phyloP scores from a whole-genome alignment of 2,797 vertebrate species.

The Steatocranus sp. region DNA sequence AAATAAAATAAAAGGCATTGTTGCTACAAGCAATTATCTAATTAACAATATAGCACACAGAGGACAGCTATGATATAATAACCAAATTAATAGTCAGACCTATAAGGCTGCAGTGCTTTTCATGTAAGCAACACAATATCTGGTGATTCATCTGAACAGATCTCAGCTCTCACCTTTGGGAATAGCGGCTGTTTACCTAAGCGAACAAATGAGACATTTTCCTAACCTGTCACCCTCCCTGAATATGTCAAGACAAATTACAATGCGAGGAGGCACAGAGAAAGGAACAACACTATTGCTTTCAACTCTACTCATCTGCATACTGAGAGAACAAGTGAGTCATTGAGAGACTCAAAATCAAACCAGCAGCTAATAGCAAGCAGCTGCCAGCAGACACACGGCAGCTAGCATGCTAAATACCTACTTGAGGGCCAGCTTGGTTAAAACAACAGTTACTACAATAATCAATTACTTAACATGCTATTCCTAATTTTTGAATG shows the following conservation, averaged over 20 bases:
- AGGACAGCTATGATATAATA: neutral
- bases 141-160: conserved; percentile 6
- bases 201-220: conserved; percentile 39
- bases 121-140: neutral
- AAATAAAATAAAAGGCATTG: neutral
- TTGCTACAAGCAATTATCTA: neutral
- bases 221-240: neutral
- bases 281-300: conserved; percentile 14
- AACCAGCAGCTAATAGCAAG: conserved; percentile 35
- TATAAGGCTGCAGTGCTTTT: neutral
- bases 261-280: conserved; percentile 1
- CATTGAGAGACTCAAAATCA: conserved; percentile 53
- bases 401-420: conserved; percentile 47
- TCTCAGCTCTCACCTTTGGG: conserved; percentile 11
- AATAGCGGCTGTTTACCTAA: conserved; percentile 26
- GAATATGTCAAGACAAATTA: conserved; percentile 39
- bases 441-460: neutral
- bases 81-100: neutral
- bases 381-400: conserved; percentile 39
- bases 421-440: neutral
- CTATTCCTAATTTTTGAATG: neutral
- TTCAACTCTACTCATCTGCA: conserved; percentile 53
- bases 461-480: neutral
- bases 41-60: neutral
- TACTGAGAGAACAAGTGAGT: conserved; percentile 60